Conservation (phyloP, 2,797 vertebrate genomes). For the Eulemur rubriventer region DNA sequence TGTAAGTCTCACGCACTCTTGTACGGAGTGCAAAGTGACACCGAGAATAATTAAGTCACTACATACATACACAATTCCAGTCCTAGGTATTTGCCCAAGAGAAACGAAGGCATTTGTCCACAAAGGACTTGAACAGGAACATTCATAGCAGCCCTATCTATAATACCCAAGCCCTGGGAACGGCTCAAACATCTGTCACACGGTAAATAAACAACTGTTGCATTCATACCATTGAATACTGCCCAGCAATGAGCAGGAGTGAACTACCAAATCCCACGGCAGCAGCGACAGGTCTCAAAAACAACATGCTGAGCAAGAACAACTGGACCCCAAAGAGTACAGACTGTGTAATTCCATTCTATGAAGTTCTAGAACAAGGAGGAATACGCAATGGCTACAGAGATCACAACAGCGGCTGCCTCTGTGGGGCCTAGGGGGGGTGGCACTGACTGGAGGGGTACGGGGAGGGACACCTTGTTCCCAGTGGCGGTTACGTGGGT, state of each 20-base stretch:
- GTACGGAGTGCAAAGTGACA: rapidly evolving
- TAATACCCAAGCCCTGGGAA: neutral
- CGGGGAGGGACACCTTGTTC: rapidly evolving
- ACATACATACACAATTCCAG: neutral
- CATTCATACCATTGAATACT: neutral
- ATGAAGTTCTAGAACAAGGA: neutral
- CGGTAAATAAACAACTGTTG: neutral
- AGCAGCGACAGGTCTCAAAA: neutral
- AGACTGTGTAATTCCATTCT: rapidly evolving
- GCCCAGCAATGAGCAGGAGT: neutral
- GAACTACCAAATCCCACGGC: rapidly evolving
- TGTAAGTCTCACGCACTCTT: rapidly evolving
- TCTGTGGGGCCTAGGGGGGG: neutral
- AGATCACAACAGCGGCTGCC: neutral
- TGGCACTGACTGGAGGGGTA: rapidly evolving
- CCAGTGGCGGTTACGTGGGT: rapidly evolving
- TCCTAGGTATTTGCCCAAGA: neutral
- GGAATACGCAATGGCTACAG: rapidly evolving
- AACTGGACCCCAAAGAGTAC: rapidly evolving
- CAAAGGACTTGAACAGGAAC: neutral
- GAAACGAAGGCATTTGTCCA: neutral
- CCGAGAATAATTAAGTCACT: neutral
- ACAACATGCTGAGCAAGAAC: neutral
- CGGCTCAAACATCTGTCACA: neutral
- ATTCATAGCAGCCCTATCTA: neutral